Evolutionary conservation across 2,113 vertebrate genomes (phyloP).

Genomic region (Noturus placidus): DNA sequence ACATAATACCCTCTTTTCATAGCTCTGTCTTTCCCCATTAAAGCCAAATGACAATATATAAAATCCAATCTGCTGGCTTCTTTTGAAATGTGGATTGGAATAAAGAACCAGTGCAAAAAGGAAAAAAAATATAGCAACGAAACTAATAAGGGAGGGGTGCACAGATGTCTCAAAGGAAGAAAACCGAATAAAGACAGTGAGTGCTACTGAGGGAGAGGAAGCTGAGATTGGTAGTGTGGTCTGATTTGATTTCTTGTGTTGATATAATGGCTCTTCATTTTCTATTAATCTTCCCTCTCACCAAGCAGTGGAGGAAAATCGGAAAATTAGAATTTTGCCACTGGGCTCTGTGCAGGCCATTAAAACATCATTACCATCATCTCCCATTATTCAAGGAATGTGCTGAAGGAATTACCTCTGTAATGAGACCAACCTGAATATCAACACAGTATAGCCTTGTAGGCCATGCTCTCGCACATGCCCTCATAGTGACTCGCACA

Average conservation of each 20-base stretch:
- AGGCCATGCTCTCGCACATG: conserved; percentile 36
- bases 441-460: conserved; percentile 42
- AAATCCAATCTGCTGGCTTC: conserved; percentile 62
- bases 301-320: conserved; percentile 65
- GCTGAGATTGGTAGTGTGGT: conserved; percentile 61
- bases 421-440: conserved; percentile 77
- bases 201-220: conserved; percentile 18
- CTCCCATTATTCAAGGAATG: conserved; percentile 69
- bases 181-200: conserved; percentile 26
- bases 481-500: conserved; percentile 14
- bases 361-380: conserved; percentile 77
- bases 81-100: conserved; percentile 62
- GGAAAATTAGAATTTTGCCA: conserved; percentile 71
- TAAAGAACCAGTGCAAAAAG: conserved; percentile 52
- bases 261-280: conserved; percentile 71
- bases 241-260: conserved; percentile 70
- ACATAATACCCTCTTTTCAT: not conserved
- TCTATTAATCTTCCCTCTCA: conserved; percentile 72
- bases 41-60: conserved; percentile 57
- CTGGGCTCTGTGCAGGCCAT: conserved; percentile 72
- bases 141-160: conserved; percentile 17
- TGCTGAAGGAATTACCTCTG: conserved; percentile 72
- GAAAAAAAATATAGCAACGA: conserved; percentile 44
- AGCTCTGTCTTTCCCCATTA: conserved; percentile 55
- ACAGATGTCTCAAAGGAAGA: conserved; percentile 34